A percentile compares a stretch with the other conserved stretches of the same genome.
Evolutionary conservation across 2,888 invertebrate genomes (phyloP).

Genomic region (Lochmaea crataegi): DNA sequence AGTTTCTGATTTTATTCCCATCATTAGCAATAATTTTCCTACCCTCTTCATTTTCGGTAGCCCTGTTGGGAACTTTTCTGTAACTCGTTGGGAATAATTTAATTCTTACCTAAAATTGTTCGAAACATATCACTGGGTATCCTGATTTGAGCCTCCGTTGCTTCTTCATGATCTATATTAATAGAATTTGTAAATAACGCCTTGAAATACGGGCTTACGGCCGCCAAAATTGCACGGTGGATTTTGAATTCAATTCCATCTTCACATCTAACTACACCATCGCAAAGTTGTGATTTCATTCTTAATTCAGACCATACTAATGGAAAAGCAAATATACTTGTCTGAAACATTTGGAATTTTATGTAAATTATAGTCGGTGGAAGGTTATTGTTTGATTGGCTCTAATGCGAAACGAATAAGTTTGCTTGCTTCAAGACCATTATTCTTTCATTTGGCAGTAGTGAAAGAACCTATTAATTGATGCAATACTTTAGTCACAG

Average conservation of each 20-base stretch:
- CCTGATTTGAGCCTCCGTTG: conserved; percentile 71
- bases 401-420: too few species aligned
- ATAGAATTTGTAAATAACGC: conserved; percentile 78
- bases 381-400: background rate
- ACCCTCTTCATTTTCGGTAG: too few species aligned
- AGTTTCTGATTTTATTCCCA: too few species aligned
- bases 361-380: background rate
- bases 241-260: conserved; percentile 73
- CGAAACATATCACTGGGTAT: conserved; percentile 72
- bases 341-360: conserved; percentile 10
- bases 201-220: conserved; percentile 79
- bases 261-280: conserved; percentile 75
- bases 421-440: too few species aligned
- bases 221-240: conserved; percentile 78
- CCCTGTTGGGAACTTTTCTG: too few species aligned
- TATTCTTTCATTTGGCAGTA: too few species aligned
- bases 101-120: conserved; percentile 67
- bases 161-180: conserved; percentile 72
- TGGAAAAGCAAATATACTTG: conserved; percentile 73
- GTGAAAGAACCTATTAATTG: too few species aligned
- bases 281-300: conserved; percentile 75
- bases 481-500: too few species aligned
- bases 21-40: too few species aligned
- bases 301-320: conserved; percentile 77
- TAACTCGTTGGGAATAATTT: background rate